phyloP scores from a whole-genome alignment of 2,113 vertebrate species.

The Neodon shergylaensis region DNA sequence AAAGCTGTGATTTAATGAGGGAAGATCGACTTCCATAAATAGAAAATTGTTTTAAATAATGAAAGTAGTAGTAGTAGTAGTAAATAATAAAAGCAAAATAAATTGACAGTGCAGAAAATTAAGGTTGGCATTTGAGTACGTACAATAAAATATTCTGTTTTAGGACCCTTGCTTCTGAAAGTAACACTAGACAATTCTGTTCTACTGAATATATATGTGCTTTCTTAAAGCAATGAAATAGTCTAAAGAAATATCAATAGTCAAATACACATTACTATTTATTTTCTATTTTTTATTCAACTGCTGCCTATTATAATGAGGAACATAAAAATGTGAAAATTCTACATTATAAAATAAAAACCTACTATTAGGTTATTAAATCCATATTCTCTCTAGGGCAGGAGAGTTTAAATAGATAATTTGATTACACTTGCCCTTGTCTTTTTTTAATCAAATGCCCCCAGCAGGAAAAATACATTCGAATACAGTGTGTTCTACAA shows the following conservation, averaged over 20 bases:
- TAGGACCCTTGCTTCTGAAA: not conserved
- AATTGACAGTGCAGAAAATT: not conserved
- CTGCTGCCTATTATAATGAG: not conserved
- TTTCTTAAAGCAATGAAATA: constrained; percentile 38
- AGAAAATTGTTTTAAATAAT: not conserved
- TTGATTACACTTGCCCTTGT: constrained; percentile 73
- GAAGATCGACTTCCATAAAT: not conserved
- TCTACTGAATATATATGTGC: not conserved
- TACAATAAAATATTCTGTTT: not conserved
- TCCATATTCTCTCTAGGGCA: constrained; percentile 59
- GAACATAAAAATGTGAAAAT: not conserved
- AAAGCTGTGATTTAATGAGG: not conserved
- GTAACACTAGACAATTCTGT: not conserved
- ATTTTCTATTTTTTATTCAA: constrained; percentile 24
- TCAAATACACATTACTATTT: not conserved
- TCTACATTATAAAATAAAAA: constrained; percentile 36
- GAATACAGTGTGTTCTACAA: constrained; percentile 51
- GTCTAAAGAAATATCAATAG: constrained; percentile 16
- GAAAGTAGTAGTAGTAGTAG: not conserved
- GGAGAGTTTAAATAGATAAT: constrained; percentile 71
- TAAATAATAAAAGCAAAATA: not conserved
- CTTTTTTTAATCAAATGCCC: constrained; percentile 73
- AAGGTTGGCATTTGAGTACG: not conserved
- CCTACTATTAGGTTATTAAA: constrained; percentile 67
- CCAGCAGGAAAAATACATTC: constrained; percentile 67